Percentiles rank a stretch among this genome's conserved stretches.
Conservation (phyloP, 2,888 invertebrate genomes). For the Itoplectis maculator region DNA sequence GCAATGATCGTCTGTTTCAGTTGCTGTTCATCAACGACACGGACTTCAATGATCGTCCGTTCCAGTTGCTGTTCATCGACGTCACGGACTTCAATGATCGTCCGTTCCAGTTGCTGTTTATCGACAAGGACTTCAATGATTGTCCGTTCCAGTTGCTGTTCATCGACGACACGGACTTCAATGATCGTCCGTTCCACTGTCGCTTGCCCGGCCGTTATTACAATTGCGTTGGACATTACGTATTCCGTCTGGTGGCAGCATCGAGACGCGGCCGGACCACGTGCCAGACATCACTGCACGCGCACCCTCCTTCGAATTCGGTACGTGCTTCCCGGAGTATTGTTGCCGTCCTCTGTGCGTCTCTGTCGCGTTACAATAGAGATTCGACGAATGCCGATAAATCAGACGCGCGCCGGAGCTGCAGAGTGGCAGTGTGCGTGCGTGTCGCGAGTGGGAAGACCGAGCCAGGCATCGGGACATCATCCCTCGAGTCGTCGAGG, state of each 20-base stretch:
- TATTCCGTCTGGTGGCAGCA: background rate
- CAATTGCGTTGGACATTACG: constrained; percentile 1
- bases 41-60: background rate
- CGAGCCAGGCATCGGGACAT: constrained; percentile 40
- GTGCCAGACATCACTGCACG: background rate
- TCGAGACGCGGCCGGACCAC: constrained; percentile 15
- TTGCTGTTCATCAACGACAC: background rate
- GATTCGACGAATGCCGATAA: constrained; percentile 87
- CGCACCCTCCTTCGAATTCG: constrained; percentile 16
- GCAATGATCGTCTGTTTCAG: background rate
- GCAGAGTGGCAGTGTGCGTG: no score
- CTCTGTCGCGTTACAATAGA: constrained; percentile 82
- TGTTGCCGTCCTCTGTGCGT: constrained; percentile 30
- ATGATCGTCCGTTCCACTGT: background rate
- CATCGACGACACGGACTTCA: background rate
- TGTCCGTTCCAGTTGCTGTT: background rate
- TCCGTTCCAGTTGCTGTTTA: no score
- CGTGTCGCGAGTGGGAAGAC: constrained; percentile 73
- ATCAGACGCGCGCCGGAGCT: constrained; percentile 82
- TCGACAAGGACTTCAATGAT: no score
- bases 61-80: background rate
- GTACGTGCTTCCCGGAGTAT: constrained; percentile 1
- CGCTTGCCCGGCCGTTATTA: constrained; percentile 1
- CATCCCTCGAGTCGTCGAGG: constrained; percentile 40
- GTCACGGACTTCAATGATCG: no score